Base-by-base conservation (phyloP, 2,888 invertebrate species). In the Criorhina ranunculi region DNA sequence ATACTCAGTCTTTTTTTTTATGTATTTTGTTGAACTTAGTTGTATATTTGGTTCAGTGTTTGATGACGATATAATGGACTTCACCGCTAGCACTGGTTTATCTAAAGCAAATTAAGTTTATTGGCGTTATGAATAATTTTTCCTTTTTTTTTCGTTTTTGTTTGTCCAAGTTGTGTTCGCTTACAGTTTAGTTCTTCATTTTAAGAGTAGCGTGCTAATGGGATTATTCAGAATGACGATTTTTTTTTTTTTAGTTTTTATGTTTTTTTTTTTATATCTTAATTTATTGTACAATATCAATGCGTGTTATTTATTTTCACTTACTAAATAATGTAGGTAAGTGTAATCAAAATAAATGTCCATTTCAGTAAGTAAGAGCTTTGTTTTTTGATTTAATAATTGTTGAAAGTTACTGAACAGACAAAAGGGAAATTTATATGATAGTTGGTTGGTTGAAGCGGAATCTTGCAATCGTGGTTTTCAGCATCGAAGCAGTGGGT, bases 241-340 rank as follows among this genome's bases (percentile, higher is more conserved):
- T 76, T 55, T 62, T 70, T 80, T 85, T 80, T 80, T 80, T 76
- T 85, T 80, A 76, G 66, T 57, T 79, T 80, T 85, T 73, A 51
- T 77, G 69, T 85, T 70, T 57, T 79, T 80, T 85, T 73, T 66
- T 77, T 76, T 85, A 80, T 76, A 76, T 76, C 70, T 76, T 85
- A 80, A 85, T 85, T 85, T 85, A 85, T 85, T 85, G 85, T 85
- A 85, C 17, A 80, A 85, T 85, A 85, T 85, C 75, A 80, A 85
- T 85, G 85, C 72, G 85, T 85, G 85, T 85, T 85, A 85, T 85
- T 85, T 85, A 85, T 85, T 85, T 76, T 17, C 66, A 80, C 85
- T 80, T 85, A 80, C 85, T 75, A 73, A 69, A 42, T 53, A 69
- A n/a, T n/a, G n/a, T n/a, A n/a, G 57, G 85, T 85, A 72, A 80